Percentiles rank a stretch among this genome's conserved stretches.
Conservation (phyloP, 2,888 invertebrate genomes). For the Eretmocerus hayati region DNA sequence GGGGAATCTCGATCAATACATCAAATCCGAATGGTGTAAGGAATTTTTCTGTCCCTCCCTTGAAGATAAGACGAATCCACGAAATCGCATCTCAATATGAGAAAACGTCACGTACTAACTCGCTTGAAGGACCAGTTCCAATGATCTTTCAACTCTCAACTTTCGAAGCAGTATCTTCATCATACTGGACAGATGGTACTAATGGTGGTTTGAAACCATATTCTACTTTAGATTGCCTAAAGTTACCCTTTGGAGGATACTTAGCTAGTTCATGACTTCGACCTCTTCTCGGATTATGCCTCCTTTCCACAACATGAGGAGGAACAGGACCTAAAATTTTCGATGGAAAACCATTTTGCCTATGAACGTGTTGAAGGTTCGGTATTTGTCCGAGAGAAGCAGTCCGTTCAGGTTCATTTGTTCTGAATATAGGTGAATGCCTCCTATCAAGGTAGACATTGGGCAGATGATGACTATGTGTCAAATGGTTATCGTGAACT, state of each 20-base stretch:
- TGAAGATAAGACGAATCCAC: no score
- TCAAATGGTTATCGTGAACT: slow-evolving; percentile 8
- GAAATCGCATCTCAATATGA: no score
- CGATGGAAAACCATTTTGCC: slow-evolving; percentile 22
- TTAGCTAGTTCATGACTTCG: slow-evolving; percentile 50
- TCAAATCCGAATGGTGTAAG: no score
- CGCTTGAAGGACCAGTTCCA: no score
- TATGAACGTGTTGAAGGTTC: slow-evolving; percentile 33
- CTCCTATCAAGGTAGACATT: slow-evolving; percentile 24
- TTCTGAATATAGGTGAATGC: slow-evolving; percentile 22
- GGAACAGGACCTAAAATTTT: slow-evolving; percentile 20
- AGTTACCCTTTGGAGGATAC: slow-evolving; percentile 48
- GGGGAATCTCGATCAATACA: no score
- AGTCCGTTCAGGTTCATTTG: slow-evolving; percentile 20
- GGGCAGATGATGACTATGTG: slow-evolving; percentile 17
- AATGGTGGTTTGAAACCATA: slow-evolving; percentile 79
- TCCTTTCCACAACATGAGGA: slow-evolving; percentile 2
- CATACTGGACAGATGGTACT: slow-evolving; percentile 72
- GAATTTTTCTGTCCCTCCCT: no score
- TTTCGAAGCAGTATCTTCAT: slow-evolving; percentile 53
- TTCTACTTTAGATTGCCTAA: slow-evolving; percentile 65
- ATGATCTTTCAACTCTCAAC: slow-evolving; percentile 30
- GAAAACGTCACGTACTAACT: no score
- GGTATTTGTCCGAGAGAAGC: slow-evolving; percentile 54
- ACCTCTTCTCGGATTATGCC: slow-evolving; percentile 37